Base-by-base conservation (phyloP, 2,888 invertebrate species). In the Lepidochrysops patricia region DNA sequence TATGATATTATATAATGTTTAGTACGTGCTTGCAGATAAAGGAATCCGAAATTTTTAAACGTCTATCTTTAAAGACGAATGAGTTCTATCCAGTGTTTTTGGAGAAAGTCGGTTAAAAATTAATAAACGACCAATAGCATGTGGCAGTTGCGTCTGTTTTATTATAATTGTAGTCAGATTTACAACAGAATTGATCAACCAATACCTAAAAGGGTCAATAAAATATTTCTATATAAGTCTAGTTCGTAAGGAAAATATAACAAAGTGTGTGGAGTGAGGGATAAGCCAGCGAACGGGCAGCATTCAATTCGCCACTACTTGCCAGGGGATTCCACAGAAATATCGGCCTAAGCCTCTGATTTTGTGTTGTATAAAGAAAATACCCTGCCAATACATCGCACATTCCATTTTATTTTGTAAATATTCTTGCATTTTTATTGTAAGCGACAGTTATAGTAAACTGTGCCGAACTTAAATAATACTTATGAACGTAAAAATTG, bases 271-370 rank as follows among this genome's bases (percentile, higher is more conserved):
- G 77, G 76, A 77, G 78, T 73, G 73, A 70, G 70, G 78, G 81
- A 82, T 83, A 80, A 84, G 78, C 79, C 72, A 68, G 70, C 69
- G 77, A 80, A 76, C 75, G 78, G 80, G 73, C 73, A 77, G 75
- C 79, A 79, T 83, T 84, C 82, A 83, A 83, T 83, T 80, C 78
- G 72, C 71, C 72, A 70, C 68, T 72, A 72, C 79, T 80, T 80
- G 82, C 81, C 75, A 69, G 67, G 72, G 73, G 74, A 78, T 74
- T 60, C 76, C 78, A 75, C 76, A 69, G 74, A 76, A 74, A 77
- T 74, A 80, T 77, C 75, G 73, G 69, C 68, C 70, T 76, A 74
- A 77, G 72, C 75, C 71, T 67, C 72, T 72, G 73, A 75, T 76
- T 74, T 71, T 74, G 66, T 69, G 67, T 72, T 68, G 70, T 67